Evolutionary conservation across 2,888 invertebrate genomes (phyloP).

Genomic region (Norana najaformis): DNA sequence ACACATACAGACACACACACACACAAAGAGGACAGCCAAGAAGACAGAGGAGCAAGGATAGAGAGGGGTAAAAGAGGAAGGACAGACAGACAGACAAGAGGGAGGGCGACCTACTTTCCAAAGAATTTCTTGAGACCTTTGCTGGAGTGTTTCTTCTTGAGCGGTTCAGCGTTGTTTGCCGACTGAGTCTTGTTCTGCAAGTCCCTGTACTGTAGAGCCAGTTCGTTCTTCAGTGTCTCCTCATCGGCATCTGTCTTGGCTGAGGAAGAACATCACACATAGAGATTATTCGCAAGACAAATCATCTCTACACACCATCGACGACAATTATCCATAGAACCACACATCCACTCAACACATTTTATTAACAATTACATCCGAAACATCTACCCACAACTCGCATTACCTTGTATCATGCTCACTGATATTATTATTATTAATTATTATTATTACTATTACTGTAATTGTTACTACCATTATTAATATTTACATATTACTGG

Average conservation of each 20-base stretch:
- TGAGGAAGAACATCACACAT: neutral
- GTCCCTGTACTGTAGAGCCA: conserved; percentile 47
- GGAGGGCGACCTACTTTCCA: conserved; percentile 63
- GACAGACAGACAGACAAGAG: neutral
- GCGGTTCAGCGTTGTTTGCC: neutral
- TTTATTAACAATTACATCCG: neutral
- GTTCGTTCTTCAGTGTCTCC: conserved; percentile 50
- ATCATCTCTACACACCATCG: neutral
- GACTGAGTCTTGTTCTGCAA: conserved; percentile 39
- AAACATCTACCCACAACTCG: too few relatives aligned
- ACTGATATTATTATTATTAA: too few relatives aligned
- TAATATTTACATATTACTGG: neutral
- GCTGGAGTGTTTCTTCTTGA: conserved; percentile 61
- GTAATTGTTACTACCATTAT: neutral
- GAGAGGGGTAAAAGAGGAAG: too few relatives aligned
- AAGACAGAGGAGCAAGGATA: too few relatives aligned
- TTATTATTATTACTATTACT: too few relatives aligned
- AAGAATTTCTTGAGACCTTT: conserved; percentile 72
- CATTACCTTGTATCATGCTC: too few relatives aligned
- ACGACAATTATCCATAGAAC: neutral
- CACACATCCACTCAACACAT: neutral
- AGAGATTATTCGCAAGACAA: neutral
- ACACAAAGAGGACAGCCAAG: neutral
- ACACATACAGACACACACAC: neutral
- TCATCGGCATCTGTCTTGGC: conserved; percentile 52